Conservation (phyloP, 1,140 invertebrate species). For the Dolichoris vasculosae region DNA sequence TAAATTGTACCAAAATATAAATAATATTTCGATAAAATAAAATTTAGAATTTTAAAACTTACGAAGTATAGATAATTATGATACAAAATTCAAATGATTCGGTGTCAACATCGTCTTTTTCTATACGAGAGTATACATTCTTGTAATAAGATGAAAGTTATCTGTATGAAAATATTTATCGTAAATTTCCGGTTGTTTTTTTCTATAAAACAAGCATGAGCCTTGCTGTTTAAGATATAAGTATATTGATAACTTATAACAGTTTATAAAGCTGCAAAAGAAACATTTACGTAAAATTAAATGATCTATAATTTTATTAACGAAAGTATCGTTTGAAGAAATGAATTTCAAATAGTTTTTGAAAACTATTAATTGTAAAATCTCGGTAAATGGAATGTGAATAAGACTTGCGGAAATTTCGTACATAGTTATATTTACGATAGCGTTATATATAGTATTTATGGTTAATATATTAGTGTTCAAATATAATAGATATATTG, state of each 20-base stretch:
- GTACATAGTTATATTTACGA: neutral
- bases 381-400: neutral
- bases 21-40: neutral
- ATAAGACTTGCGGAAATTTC: neutral
- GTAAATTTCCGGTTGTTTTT: neutral
- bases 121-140: neutral
- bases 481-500: neutral
- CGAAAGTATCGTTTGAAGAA: too few species aligned
- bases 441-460: neutral
- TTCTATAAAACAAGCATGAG: neutral
- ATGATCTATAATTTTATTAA: too few species aligned
- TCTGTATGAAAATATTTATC: conserved; percentile 11
- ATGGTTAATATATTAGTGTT: neutral
- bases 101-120: neutral
- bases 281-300: too few species aligned
- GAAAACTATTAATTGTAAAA: too few species aligned
- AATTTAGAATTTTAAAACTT: neutral
- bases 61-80: neutral
- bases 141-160: conserved; percentile 7
- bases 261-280: too few species aligned
- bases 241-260: too few species aligned
- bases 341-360: too few species aligned
- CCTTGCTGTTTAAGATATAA: neutral
- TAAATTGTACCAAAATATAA: neutral
- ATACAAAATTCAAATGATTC: neutral